Base-by-base conservation (phyloP, 2,888 invertebrate genomes). In the Synergus itoensis region DNA sequence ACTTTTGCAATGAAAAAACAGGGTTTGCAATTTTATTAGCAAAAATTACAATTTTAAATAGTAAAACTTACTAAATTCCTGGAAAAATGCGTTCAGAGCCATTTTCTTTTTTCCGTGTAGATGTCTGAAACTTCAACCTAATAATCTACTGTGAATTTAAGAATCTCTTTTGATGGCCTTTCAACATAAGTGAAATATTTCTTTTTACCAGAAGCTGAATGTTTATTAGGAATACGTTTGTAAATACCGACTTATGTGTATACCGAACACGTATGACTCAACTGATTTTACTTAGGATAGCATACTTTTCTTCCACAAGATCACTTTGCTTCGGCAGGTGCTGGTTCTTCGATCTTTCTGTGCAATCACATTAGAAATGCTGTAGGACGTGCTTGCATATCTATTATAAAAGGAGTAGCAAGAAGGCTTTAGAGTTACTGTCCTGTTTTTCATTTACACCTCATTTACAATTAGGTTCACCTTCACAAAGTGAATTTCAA, bases 211-310 rank as follows among this genome's bases (percentile, higher is more conserved):
- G n/a, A 43, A 41, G 11, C 40, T 41, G 9, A 41, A 41, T 41
- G n/a, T 43, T 65, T 18, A 64, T 65, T 18, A 64, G 40, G 9
- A 41, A 18, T 43, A 65, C n/a, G 40, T 65, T 43, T 43, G 41
- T 36, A 64, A 40, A 36, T 40, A 8, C 65, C 65, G 65, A 65
- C 40, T 65, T 65, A 18, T 18, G 41, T 16, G 41, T 41, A 41
- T 41, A n/a, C 18, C 28, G n/a, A 36, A 64, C n/a, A n/a, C 41
- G 12, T 65, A 16, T 18, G 41, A 65, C 65, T 65, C 18, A 18
- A 65, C 41, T 65, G 65, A 65, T 65, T 40, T 41, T n/a, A n/a
- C n/a, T 64, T 36, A n/a, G 40, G 64, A 64, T 64, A 64, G 16
- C 28, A 64, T 40, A 64, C n/a, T 65, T 65, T 65, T 43, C 41